phyloP scores from a whole-genome alignment of 2,797 vertebrate genomes.

The Alfaro cultratus region DNA sequence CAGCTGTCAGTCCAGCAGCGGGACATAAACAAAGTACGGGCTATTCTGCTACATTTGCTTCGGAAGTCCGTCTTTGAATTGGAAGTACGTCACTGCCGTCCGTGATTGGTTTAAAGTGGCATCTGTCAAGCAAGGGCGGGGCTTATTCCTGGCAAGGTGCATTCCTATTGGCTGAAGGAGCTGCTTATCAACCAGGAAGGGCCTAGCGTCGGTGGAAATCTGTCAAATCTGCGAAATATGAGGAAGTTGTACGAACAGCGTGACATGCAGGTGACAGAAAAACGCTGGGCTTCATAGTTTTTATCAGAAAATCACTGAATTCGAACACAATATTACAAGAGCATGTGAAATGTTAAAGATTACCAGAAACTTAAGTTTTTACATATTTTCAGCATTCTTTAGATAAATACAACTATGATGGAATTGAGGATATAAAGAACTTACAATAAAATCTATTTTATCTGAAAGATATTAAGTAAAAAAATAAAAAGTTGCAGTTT shows the following conservation, averaged over 20 bases:
- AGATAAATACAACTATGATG: neutral
- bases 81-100: conserved; percentile 23
- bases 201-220: conserved; percentile 46
- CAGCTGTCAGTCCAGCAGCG: conserved; percentile 70
- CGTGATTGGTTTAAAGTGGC: conserved; percentile 60
- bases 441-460: neutral
- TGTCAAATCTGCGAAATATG: conserved; percentile 75
- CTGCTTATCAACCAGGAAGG: conserved; percentile 45
- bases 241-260: conserved; percentile 75
- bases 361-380: neutral
- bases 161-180: conserved; percentile 54
- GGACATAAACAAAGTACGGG: conserved; percentile 84
- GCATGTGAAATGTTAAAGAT: neutral
- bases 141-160: rapidly evolving
- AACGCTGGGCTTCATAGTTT: neutral
- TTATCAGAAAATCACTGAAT: neutral
- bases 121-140: conserved; percentile 39
- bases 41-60: conserved; percentile 66
- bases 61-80: conserved; percentile 75
- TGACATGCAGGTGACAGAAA: conserved; percentile 67
- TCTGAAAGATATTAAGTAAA: neutral
- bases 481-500: neutral
- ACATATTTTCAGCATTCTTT: neutral
- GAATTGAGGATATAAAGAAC: neutral
- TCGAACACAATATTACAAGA: neutral